Evolutionary conservation across 2,888 invertebrate species (phyloP).

Genomic region (Seira sanloemensis): DNA sequence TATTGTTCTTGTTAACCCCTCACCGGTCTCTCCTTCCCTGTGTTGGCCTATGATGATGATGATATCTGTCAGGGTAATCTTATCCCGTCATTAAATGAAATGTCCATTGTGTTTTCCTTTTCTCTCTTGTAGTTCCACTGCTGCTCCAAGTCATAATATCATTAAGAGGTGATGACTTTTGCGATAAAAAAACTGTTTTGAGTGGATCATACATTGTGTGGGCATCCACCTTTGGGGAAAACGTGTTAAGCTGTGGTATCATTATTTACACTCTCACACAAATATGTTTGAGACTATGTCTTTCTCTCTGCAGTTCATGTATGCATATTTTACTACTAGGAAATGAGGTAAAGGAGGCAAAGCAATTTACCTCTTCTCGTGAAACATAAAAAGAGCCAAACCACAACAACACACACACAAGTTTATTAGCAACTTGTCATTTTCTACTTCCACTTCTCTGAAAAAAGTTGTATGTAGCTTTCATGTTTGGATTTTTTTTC

Average conservation of each 20-base stretch:
- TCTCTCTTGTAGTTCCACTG: background rate
- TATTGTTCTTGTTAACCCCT: conserved; percentile 6
- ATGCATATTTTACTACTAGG: background rate
- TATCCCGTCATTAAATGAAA: background rate
- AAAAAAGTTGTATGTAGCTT: background rate
- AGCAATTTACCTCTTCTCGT: conserved; percentile 25
- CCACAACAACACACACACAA: conserved; percentile 5
- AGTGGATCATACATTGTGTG: background rate
- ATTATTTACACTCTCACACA: background rate
- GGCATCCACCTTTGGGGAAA: background rate
- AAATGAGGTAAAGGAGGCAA: conserved; percentile 44
- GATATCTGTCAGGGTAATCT: background rate
- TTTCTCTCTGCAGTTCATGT: background rate
- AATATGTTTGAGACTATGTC: background rate
- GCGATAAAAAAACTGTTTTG: background rate
- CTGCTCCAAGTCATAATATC: conserved; percentile 1
- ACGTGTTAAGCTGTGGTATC: background rate
- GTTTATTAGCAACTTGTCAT: conserved; percentile 40
- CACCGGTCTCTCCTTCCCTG: background rate
- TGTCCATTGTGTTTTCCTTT: background rate
- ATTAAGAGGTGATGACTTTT: background rate
- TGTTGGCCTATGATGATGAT: background rate
- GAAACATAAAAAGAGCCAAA: conserved; percentile 22
- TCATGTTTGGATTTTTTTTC: conserved; percentile 15
- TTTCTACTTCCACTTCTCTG: conserved; percentile 8